These are phyloP conservation scores for Conus canariensis DNA, from an alignment of 2,888 invertebrate species.

Conservation along the genomic window DNA sequence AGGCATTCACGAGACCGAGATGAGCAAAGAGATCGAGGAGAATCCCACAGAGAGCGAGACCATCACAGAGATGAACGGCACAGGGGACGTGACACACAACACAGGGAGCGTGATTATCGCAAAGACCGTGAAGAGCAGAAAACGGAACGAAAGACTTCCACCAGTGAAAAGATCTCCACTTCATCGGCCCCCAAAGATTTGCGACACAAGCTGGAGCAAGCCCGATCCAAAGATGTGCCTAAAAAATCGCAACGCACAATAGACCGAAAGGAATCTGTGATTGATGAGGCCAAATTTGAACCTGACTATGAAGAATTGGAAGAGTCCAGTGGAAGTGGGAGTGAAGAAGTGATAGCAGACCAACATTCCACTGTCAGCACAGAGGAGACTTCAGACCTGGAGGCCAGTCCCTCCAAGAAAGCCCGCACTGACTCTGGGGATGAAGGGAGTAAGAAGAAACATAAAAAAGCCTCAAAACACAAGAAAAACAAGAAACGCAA, in stretches of 20 bases:
- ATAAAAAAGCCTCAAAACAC: slow-evolving; percentile 60
- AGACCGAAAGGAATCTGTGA: slow-evolving; percentile 69
- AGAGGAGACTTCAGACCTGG: slow-evolving; percentile 36
- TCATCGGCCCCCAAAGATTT: slow-evolving; percentile 42
- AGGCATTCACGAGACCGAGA: slow-evolving; percentile 14
- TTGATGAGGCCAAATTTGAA: slow-evolving; percentile 73
- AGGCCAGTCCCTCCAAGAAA: slow-evolving; percentile 38
- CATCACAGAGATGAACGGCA: slow-evolving; percentile 6
- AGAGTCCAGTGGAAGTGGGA: slow-evolving; percentile 41
- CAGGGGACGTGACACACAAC: neutral
- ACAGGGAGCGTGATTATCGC: neutral
- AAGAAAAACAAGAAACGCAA: slow-evolving; percentile 66
- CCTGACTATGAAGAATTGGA: slow-evolving; percentile 71
- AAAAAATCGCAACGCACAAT: slow-evolving; percentile 44
- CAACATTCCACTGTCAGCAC: slow-evolving; percentile 46
- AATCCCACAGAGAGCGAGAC: slow-evolving; percentile 21
- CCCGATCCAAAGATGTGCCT: slow-evolving; percentile 37
- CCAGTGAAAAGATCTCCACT: slow-evolving; percentile 30
- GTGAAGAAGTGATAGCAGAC: slow-evolving; percentile 39
- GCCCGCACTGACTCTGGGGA: slow-evolving; percentile 24
- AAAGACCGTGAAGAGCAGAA: slow-evolving; percentile 25
- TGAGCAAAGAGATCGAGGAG: slow-evolving; percentile 15
- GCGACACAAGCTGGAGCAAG: slow-evolving; percentile 47
- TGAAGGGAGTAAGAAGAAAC: slow-evolving; percentile 44
- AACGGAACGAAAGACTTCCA: slow-evolving; percentile 21